A percentile compares a stretch with the other conserved stretches of the same genome.
phyloP scores from a whole-genome alignment of 2,888 invertebrate genomes.

The Ferrisia virgata region DNA sequence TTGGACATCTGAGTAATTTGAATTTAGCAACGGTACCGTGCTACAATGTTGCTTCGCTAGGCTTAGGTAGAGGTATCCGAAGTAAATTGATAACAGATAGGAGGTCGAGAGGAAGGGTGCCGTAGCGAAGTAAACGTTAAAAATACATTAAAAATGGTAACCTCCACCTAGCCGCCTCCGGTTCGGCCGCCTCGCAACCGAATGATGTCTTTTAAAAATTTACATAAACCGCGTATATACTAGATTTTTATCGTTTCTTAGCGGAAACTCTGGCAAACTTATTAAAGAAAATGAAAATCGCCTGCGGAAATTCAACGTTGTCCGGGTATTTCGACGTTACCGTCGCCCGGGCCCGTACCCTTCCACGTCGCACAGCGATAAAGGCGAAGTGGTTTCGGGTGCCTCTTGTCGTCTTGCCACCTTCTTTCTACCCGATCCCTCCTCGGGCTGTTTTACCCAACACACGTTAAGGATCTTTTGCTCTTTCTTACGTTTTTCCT shows the following conservation, averaged over 20 bases:
- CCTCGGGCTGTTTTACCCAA: too few species aligned
- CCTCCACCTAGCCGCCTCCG: background rate
- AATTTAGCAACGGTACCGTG: background rate
- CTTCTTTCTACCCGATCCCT: background rate
- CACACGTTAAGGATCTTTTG: too few species aligned
- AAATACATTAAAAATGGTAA: conserved; percentile 10
- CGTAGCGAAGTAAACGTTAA: background rate
- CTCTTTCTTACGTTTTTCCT: too few species aligned
- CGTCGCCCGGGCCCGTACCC: too few species aligned
- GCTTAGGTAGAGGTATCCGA: background rate
- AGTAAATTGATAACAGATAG: background rate
- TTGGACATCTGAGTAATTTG: too few species aligned
- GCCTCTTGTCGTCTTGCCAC: too few species aligned
- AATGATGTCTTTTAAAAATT: conserved; percentile 25
- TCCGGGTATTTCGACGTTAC: background rate
- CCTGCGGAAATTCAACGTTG: conserved; percentile 16
- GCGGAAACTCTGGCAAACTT: background rate
- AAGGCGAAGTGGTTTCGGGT: background rate
- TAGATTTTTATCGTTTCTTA: background rate
- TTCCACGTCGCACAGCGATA: background rate
- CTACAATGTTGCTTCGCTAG: background rate
- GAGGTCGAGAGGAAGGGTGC: background rate
- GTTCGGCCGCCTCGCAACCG: background rate
- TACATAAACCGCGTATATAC: conserved; percentile 22
- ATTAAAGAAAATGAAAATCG: conserved; percentile 30